These are phyloP conservation scores for Apis florea DNA, from an alignment of 1,140 invertebrate genomes.

Conservation along the genomic window DNA sequence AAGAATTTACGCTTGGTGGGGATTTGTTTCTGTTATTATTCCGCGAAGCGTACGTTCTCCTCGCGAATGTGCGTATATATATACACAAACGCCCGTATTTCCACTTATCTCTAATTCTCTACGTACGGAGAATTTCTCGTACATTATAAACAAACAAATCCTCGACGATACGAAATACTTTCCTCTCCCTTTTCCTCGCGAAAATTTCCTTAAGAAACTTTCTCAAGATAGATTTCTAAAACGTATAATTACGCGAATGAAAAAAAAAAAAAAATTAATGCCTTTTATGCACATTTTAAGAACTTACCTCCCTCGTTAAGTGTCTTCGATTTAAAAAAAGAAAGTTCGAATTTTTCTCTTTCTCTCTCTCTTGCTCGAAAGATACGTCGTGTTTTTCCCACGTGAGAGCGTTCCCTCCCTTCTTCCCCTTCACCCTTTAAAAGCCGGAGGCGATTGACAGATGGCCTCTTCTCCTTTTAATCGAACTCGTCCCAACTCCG, in stretches of 20 bases:
- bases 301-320: neutral
- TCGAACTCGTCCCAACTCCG: neutral
- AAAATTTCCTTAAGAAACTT: neutral
- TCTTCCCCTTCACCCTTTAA: neutral
- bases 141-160: conserved; percentile 27
- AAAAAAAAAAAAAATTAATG: no score
- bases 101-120: neutral
- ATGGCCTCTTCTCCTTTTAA: neutral
- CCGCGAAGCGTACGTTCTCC: neutral
- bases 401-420: no score
- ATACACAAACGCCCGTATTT: no score
- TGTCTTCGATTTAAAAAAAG: neutral
- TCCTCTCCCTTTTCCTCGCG: neutral
- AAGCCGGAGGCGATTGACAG: neutral
- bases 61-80: no score
- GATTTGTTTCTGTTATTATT: neutral
- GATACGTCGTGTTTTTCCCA: neutral
- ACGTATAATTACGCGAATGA: no score
- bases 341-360: neutral
- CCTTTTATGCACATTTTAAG: no score
- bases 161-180: conserved; percentile 26
- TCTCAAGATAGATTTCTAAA: neutral
- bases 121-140: neutral
- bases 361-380: no score
- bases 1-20: neutral